Evolutionary conservation across 2,797 vertebrate genomes (phyloP).

Genomic region (Tiaroga cobitis): DNA sequence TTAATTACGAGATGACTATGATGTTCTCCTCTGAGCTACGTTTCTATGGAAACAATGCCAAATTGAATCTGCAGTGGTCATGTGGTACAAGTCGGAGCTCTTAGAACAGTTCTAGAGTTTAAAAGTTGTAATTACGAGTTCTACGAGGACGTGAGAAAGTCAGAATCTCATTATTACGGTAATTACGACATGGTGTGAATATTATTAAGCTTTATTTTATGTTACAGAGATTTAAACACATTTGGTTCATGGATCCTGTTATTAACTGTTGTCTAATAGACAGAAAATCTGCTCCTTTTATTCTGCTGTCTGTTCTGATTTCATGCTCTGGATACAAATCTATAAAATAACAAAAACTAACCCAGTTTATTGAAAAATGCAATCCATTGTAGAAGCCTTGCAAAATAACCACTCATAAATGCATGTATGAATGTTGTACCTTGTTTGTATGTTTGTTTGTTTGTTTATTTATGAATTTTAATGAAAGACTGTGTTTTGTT

Average conservation of each 20-base stretch:
- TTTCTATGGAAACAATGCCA: no score
- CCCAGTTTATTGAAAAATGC: slow-evolving; percentile 57
- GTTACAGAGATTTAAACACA: not conserved
- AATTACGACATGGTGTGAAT: not conserved
- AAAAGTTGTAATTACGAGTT: not conserved
- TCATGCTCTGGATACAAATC: slow-evolving; percentile 58
- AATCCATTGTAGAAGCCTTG: slow-evolving; percentile 63
- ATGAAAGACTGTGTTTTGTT: slow-evolving; percentile 56
- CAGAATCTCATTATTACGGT: not conserved
- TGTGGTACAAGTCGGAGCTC: not conserved
- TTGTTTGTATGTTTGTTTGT: slow-evolving; percentile 24
- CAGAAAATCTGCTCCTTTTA: slow-evolving; percentile 70
- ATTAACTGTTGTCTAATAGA: slow-evolving; percentile 8
- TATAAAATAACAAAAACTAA: slow-evolving; percentile 55
- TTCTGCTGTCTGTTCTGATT: slow-evolving; percentile 46
- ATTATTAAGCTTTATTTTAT: not conserved
- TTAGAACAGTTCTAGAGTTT: not conserved
- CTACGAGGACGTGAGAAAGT: not conserved
- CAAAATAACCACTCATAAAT: slow-evolving; percentile 64
- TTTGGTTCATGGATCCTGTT: not conserved
- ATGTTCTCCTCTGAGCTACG: no score
- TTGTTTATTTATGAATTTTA: slow-evolving; percentile 28
- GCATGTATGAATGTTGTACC: slow-evolving; percentile 19
- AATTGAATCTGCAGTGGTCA: no score
- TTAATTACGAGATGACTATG: not conserved